Evolutionary conservation across 2,888 invertebrate genomes (phyloP).

Genomic region (Esperia sulphurella): DNA sequence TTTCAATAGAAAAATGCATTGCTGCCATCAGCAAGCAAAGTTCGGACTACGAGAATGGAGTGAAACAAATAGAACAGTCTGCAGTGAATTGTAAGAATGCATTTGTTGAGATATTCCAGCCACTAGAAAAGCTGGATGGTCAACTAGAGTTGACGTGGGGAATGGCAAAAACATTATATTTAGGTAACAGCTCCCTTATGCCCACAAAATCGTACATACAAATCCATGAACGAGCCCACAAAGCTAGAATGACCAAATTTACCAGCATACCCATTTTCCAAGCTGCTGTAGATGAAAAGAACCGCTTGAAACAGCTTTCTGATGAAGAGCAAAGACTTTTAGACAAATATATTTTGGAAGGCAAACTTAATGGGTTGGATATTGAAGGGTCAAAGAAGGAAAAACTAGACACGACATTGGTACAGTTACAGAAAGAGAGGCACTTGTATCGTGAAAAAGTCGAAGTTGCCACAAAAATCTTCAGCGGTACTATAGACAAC

Average conservation of each 20-base stretch:
- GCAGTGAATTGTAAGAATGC: conserved; percentile 75
- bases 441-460: conserved; percentile 83
- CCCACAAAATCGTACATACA: conserved; percentile 88
- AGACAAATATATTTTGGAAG: conserved; percentile 89
- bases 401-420: conserved; percentile 63
- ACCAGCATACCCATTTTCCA: conserved; percentile 84
- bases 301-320: conserved; percentile 61
- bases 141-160: conserved; percentile 93
- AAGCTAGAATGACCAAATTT: conserved; percentile 86
- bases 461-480: conserved; percentile 81
- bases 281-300: conserved; percentile 80
- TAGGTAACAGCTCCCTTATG: conserved; percentile 88
- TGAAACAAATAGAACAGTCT: conserved; percentile 82
- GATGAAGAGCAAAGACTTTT: conserved; percentile 85
- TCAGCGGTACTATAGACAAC: conserved; percentile 84
- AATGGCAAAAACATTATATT: conserved; percentile 89
- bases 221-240: conserved; percentile 88
- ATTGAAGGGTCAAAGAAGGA: conserved; percentile 76
- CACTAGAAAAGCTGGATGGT: conserved; percentile 85
- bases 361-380: conserved; percentile 89
- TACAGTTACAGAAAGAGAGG: conserved; percentile 77
- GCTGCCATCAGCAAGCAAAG: conserved; percentile 91
- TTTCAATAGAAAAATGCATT: conserved; percentile 91
- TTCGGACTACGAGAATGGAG: conserved; percentile 87
- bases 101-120: conserved; percentile 84